Evolutionary conservation across 2,888 invertebrate species (phyloP).

Genomic region (Melinaea marsaeus): DNA sequence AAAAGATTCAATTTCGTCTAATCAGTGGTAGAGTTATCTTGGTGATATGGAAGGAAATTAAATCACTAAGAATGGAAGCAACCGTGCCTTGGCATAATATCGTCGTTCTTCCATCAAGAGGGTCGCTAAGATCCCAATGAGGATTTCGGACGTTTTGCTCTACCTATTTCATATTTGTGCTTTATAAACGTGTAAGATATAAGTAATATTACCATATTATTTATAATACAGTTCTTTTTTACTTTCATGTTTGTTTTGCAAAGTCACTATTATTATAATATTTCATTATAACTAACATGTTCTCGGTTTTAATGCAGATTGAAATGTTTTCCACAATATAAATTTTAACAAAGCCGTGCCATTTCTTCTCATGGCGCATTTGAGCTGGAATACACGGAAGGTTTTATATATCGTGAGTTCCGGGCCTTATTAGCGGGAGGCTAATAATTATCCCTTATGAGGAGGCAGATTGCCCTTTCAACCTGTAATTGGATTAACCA

Average conservation of each 20-base stretch:
- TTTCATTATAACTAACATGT: too few relatives aligned
- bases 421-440: conserved; percentile 25
- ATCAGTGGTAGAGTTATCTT: background rate
- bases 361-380: conserved; percentile 6
- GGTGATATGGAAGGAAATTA: conserved; percentile 36
- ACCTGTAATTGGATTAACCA: conserved; percentile 36
- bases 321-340: background rate
- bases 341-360: background rate
- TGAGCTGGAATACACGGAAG: conserved; percentile 12
- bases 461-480: conserved; percentile 34
- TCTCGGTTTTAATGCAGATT: too few relatives aligned
- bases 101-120: conserved; percentile 25
- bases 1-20: conserved; percentile 11
- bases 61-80: conserved; percentile 38
- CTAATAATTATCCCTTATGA: conserved; percentile 33
- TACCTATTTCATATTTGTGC: conserved; percentile 18
- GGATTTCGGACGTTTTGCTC: conserved; percentile 29
- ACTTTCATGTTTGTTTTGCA: too few relatives aligned
- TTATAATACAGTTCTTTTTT: background rate
- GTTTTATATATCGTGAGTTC: conserved; percentile 25
- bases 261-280: background rate
- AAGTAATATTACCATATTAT: background rate
- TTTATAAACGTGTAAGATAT: background rate
- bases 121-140: conserved; percentile 30
- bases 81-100: conserved; percentile 38